phyloP scores from a whole-genome alignment of 2,888 invertebrate genomes.

The Shargacucullia verbasci region DNA sequence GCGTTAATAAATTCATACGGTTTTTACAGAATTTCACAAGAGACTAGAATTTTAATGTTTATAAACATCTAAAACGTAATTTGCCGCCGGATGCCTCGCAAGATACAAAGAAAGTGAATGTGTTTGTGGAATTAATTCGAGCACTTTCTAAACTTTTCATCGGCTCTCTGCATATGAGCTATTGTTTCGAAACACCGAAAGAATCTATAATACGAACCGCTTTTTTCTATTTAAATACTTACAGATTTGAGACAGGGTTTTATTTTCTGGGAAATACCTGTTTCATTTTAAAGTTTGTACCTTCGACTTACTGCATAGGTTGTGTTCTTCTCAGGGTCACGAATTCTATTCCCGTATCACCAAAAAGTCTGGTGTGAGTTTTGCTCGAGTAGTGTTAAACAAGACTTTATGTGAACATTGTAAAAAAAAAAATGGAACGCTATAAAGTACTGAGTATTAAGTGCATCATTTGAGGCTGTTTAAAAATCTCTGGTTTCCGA shows the following conservation, averaged over 20 bases:
- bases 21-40: conserved; percentile 23
- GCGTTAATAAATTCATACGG: no score
- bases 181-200: conserved; percentile 45
- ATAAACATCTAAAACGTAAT: conserved; percentile 37
- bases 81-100: conserved; percentile 21
- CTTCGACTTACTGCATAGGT: no score
- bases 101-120: conserved; percentile 54
- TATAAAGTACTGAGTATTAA: no score
- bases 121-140: conserved; percentile 52
- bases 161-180: conserved; percentile 34
- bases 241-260: neutral
- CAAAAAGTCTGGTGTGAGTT: no score
- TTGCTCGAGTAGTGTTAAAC: no score
- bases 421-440: no score
- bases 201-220: conserved; percentile 23
- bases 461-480: no score
- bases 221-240: conserved; percentile 13
- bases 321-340: no score
- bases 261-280: neutral
- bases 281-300: no score
- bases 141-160: conserved; percentile 54
- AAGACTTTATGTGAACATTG: no score
- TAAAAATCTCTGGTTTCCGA: no score
- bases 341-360: no score
- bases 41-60: conserved; percentile 31